A percentile compares a stretch with the other conserved stretches of the same genome.
phyloP scores from a whole-genome alignment of 2,888 invertebrate species.

The Drosophila emarginata region DNA sequence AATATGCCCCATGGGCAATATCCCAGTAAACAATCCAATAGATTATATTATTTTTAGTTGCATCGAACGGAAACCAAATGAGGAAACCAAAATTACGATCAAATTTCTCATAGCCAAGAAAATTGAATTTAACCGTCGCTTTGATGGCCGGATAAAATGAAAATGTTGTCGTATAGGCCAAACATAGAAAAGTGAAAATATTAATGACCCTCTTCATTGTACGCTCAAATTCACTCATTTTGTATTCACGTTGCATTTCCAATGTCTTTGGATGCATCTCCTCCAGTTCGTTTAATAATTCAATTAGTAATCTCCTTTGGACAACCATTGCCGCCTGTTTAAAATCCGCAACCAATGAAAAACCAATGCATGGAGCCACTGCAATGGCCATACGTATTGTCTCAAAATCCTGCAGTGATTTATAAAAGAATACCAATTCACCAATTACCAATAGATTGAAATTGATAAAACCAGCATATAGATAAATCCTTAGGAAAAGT shows the following conservation, averaged over 20 bases:
- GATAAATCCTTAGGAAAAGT: slow-evolving; percentile 50
- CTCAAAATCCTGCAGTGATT: slow-evolving; percentile 61
- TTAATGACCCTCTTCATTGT: slow-evolving; percentile 68
- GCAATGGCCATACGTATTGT: slow-evolving; percentile 73
- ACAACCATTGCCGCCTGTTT: slow-evolving; percentile 70
- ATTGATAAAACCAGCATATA: slow-evolving; percentile 67
- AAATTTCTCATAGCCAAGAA: slow-evolving; percentile 63
- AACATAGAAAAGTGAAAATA: slow-evolving; percentile 69
- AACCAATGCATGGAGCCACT: slow-evolving; percentile 78
- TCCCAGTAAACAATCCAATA: slow-evolving; percentile 66
- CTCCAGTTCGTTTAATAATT: slow-evolving; percentile 71
- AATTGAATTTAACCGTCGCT: slow-evolving; percentile 60
- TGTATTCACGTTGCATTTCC: slow-evolving; percentile 51
- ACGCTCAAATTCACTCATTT: slow-evolving; percentile 48
- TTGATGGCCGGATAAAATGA: slow-evolving; percentile 70
- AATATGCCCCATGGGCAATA: slow-evolving; percentile 65
- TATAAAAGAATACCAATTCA: slow-evolving; percentile 68
- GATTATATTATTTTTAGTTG: slow-evolving; percentile 47
- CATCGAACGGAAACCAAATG: slow-evolving; percentile 77
- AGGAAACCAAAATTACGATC: slow-evolving; percentile 71
- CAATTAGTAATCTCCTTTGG: slow-evolving; percentile 51
- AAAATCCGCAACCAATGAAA: slow-evolving; percentile 70
- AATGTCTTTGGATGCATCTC: slow-evolving; percentile 70
- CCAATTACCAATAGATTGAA: slow-evolving; percentile 68
- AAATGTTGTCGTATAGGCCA: slow-evolving; percentile 71